Evolutionary conservation across 2,113 vertebrate species (phyloP), one percentile per base, ranked within the genome.

Genomic region (Anser brachyrhynchus): DNA sequence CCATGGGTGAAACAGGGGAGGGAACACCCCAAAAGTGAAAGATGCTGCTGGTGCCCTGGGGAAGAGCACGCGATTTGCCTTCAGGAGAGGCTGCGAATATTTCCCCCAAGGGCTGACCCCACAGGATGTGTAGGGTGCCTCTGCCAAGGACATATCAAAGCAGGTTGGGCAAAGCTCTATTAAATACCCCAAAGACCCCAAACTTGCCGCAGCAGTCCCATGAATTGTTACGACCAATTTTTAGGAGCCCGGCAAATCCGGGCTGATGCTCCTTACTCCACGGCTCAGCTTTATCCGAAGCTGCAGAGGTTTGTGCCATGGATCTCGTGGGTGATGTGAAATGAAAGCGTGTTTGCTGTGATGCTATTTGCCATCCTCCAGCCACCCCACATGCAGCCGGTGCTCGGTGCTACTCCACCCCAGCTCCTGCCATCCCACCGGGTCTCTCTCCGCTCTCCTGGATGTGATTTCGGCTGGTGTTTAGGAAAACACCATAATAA

Each of bases 331-430:
- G 20, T 49, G 75, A 23, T 69, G 14, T 7, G 8, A 72, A 15
- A 5, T 3, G 37, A 7, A 7, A 31, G 39, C 1, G 21, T 46
- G 70, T 7, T 57, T 19, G 54, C 78, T 58, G n/a, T 0, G 8
- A 41, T 28, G 86, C 67, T 20, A 7, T 66, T 57, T 0, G 18
- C 80, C 84, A 74, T 81, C 70, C 86, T 67, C 70, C 12, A 0
- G 13, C 72, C 2, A 0, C 81, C 84, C 67, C 9, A 0, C 14
- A 6, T 9, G 2, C 84, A 65, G 87, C 62, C 28, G 41, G 72
- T n/a, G 29, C 90, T 94, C 84, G 57, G 2, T 85, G 70, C 78
- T 70, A 62, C 23, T 67, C 85, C 91, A n/a, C 57, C 74, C 66
- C 91, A 23, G 70, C 96, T 75, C 85, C 65, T 29, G 31, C 69